Percentiles rank a stretch among this genome's conserved stretches.
Conservation (phyloP, 2,113 vertebrate genomes). For the Pangasianodon gigas region DNA sequence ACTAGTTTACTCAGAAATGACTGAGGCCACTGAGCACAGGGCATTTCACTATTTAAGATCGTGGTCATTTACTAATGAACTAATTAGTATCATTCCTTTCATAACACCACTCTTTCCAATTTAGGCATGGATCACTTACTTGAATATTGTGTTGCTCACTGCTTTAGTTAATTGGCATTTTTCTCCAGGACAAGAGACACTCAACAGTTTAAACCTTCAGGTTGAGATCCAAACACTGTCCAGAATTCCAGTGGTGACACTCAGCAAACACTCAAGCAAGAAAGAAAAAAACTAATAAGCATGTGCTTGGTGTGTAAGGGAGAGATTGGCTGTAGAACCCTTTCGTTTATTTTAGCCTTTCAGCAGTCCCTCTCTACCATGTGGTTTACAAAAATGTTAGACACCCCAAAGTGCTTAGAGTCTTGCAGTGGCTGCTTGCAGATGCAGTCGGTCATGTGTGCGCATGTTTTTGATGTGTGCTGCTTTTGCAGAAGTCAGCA, state of each 20-base stretch:
- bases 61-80: constrained; percentile 5
- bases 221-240: constrained; percentile 27
- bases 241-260: constrained; percentile 17
- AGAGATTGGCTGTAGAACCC: neutral
- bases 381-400: neutral
- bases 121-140: constrained; percentile 27
- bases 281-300: too few species aligned
- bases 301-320: neutral
- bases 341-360: constrained; percentile 27
- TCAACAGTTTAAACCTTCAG: constrained; percentile 3
- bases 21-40: neutral
- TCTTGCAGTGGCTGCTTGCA: constrained; percentile 30
- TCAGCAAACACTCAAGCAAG: neutral
- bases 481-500: constrained; percentile 8
- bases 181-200: constrained; percentile 15
- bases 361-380: neutral
- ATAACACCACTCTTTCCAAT: neutral
- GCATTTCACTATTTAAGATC: neutral
- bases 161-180: neutral
- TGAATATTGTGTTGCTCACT: constrained; percentile 15
- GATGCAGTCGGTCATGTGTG: neutral
- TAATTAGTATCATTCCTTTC: constrained; percentile 35
- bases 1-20: neutral
- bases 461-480: neutral
- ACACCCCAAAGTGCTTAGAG: constrained; percentile 31